Evolutionary conservation across 1,140 invertebrate genomes (phyloP).

Genomic region (Bombus superbus): DNA sequence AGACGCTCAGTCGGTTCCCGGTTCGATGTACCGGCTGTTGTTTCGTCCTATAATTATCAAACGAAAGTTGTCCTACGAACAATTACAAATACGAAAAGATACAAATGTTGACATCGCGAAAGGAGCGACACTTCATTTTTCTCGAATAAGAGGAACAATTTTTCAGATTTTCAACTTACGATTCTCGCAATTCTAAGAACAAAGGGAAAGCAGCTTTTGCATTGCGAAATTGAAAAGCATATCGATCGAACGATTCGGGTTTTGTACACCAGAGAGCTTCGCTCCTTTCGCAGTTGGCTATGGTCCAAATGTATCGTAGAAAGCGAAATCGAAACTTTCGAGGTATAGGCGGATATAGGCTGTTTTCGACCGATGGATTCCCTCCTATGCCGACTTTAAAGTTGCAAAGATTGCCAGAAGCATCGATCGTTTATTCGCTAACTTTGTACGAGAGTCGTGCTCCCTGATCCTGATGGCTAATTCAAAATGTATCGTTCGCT

Average conservation of each 20-base stretch:
- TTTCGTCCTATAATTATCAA: slow-evolving; percentile 52
- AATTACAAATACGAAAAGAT: not conserved
- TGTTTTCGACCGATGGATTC: not conserved
- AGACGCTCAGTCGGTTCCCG: slow-evolving; percentile 69
- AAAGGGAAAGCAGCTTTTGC: not conserved
- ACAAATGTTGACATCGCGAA: no score
- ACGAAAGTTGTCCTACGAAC: not conserved
- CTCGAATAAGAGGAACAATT: not conserved
- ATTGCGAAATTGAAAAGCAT: no score
- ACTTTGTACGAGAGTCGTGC: not conserved
- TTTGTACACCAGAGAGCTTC: not conserved
- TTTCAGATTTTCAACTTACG: not conserved
- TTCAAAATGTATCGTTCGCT: not conserved
- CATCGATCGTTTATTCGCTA: not conserved
- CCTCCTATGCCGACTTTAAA: not conserved
- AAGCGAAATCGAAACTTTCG: not conserved
- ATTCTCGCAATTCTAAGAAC: not conserved
- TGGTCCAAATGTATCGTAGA: not conserved
- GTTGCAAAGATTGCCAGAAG: not conserved
- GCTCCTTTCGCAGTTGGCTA: not conserved
- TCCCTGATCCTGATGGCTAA: not conserved
- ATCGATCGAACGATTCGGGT: not conserved
- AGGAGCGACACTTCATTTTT: not conserved
- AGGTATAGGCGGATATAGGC: not conserved
- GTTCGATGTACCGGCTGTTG: slow-evolving; percentile 54